Evolutionary conservation across 2,888 invertebrate species (phyloP), one percentile per base, ranked within the genome.

Genomic region (Camptogramma bilineatum): DNA sequence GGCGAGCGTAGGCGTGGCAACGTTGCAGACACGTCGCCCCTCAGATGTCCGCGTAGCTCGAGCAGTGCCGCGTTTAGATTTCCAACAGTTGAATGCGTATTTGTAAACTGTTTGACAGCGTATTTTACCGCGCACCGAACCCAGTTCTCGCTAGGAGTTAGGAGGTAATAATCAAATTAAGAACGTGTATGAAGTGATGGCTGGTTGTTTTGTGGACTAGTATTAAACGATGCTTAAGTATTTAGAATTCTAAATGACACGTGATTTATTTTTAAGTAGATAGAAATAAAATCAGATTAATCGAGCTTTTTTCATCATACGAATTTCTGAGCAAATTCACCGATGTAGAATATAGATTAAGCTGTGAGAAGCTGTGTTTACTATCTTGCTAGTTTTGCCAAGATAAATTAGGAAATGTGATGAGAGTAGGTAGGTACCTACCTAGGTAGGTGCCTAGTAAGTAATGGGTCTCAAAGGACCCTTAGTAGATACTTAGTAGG

Each of bases 1-100:
- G 55, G 46, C 54, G 64, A 71, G 73, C 76, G 82, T 73, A 85
- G 91, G 91, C 91, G 91, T 87, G 88, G 86, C 84, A 74, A 75
- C 83, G 77, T 72, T 80, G 82, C 56, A 62, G 62, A 66, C 67
- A 52, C 86, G 73, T 80, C 81, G 84, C 82, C 84, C 86, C 83
- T 85, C 86, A 85, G 87, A 86, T 83, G 86, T 86, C 86, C 69
- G 82, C 82, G 81, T 80, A 76, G 70, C 76, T 79, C 75, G 77
- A 82, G 80, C 90, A 91, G 91, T 90, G 78, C 85, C 86, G 88
- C 81, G 88, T 82, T 82, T 79, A 80, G 84, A 82, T 82, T 84
- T 81, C 86, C 82, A 90, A 90, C 91, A 91, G 92, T 90, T 90
- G 89, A 89, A 91, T 90, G 87, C 89, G 88, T 85, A 83, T 87